phyloP scores from a whole-genome alignment of 2,888 invertebrate species.

The Aradus depressus region DNA sequence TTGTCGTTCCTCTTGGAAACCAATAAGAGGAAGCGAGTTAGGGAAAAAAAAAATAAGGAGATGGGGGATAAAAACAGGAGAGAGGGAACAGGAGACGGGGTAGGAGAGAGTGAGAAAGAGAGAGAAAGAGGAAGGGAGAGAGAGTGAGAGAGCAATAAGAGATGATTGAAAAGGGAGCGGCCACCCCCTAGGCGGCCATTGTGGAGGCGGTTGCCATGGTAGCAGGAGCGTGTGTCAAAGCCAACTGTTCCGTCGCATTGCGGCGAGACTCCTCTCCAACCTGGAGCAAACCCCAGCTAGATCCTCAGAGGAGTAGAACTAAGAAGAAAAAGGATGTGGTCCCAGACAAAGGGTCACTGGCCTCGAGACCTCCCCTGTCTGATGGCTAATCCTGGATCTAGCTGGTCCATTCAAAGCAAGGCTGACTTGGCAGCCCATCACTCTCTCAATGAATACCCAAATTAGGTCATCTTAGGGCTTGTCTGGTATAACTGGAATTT shows the following conservation, averaged over 20 bases:
- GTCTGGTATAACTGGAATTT: no score
- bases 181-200: background rate
- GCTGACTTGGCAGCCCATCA: no score
- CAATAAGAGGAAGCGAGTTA: background rate
- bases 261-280: no score
- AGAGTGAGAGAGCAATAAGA: conserved; percentile 13
- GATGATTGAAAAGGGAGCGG: conserved; percentile 16
- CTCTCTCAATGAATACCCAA: no score
- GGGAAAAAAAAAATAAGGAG: background rate
- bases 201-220: conserved; percentile 13
- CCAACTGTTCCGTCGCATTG: conserved; percentile 19
- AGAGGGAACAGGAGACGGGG: conserved; percentile 4
- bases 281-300: no score
- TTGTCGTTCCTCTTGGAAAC: conserved; percentile 5
- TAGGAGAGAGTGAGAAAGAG: background rate
- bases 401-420: no score
- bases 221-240: conserved; percentile 15
- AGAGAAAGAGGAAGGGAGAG: background rate
- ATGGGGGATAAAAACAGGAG: conserved; percentile 7
- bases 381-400: no score
- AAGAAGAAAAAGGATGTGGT: background rate
- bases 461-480: no score
- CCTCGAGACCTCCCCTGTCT: no score
- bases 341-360: conserved; percentile 1
- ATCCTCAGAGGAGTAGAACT: no score